Percentiles rank a stretch among this genome's conserved stretches.
Evolutionary conservation across 2,113 vertebrate species (phyloP).

Genomic region (Aptenodytes forsteri): DNA sequence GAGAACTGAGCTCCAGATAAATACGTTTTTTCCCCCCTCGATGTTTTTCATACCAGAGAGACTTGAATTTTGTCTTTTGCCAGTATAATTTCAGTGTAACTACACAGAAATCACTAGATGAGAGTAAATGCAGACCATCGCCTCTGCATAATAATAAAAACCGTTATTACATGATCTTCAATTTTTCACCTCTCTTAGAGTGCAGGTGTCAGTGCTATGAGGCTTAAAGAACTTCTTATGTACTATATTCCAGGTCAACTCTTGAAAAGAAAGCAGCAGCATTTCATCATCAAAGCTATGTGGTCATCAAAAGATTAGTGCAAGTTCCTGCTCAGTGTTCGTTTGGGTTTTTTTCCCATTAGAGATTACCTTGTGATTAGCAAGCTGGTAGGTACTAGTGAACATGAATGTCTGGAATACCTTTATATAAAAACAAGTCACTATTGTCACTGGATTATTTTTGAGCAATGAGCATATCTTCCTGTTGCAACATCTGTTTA

Average conservation of each 20-base stretch:
- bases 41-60: background rate
- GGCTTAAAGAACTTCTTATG: background rate
- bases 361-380: background rate
- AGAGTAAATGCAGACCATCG: background rate
- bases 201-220: background rate
- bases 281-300: background rate
- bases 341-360: background rate
- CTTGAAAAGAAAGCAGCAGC: background rate
- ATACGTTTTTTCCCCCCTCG: too few relatives aligned
- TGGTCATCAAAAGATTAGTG: background rate
- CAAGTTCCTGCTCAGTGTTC: background rate
- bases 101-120: background rate
- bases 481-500: background rate
- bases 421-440: background rate
- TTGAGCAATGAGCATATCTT: background rate
- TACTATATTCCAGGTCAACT: background rate
- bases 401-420: background rate
- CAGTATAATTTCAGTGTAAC: background rate
- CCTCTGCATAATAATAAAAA: background rate
- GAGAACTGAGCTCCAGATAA: background rate
- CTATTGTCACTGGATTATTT: background rate
- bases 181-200: background rate
- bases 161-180: background rate
- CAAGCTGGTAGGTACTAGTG: background rate
- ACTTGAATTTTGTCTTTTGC: background rate